Evolutionary conservation across 2,113 vertebrate genomes (phyloP), one percentile per base, ranked within the genome.

Genomic region (Apteryx owenii): DNA sequence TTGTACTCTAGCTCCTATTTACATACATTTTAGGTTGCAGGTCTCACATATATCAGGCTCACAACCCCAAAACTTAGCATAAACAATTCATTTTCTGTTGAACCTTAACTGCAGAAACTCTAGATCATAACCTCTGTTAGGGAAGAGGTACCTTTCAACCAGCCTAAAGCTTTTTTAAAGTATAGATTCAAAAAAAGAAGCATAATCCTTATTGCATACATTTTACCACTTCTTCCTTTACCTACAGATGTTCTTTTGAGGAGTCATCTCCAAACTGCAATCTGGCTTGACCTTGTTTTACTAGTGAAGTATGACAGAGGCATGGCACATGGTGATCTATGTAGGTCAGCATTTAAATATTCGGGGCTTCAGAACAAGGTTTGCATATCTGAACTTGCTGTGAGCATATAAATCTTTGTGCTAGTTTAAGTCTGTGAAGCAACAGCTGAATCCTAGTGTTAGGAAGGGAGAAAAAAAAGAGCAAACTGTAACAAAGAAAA

Each of bases 321-420:
- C 10, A 54, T 9, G 88, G 54, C 31, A n/a, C 56, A 31, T 3
- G 1, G 25, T 40, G 56, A 17, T 28, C 51, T 40, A 4, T 38
- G 38, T 13, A 80, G n/a, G 22, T 81, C 83, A 87, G 20, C 11
- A 18, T 81, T 87, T 93, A 72, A 26, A 33, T 1, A 8, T 87
- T 76, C 85, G 81, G 58, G 69, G 79, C 44, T 72, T 85, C 84
- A 79, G 78, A 89, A 75, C 28, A 73, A 33, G 53, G 42, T 81
- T 85, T 86, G 68, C 89, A 38, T 15, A 88, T 68, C 83, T 89
- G 83, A 96, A 80, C 56, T 92, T 95, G 76, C 62, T n/a, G 44
- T n/a, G 48, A 81, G 40, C 61, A 18, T 65, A 76, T 79, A 93
- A 89, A 93, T 82, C 78, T 88, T 73, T 94, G 22, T 53, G 73